These are phyloP conservation scores for Phrynocephalus forsythii DNA, from an alignment of 2,797 vertebrate species.

Conservation along the genomic window DNA sequence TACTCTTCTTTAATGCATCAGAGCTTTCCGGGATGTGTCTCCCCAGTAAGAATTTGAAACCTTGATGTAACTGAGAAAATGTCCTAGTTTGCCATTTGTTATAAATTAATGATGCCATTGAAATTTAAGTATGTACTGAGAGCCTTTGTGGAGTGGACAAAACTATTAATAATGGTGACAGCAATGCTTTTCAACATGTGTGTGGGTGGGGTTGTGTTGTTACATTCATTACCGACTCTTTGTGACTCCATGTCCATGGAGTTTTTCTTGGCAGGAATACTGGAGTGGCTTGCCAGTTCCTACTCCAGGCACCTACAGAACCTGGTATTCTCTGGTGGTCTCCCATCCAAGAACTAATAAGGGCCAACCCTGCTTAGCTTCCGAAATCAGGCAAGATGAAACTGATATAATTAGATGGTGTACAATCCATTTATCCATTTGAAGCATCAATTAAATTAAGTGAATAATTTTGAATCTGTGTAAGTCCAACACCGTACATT, in stretches of 20 bases:
- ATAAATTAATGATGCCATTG: background rate
- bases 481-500: background rate
- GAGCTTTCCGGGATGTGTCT: background rate
- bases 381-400: background rate
- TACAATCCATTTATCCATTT: background rate
- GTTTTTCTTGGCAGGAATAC: too few species aligned
- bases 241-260: too few species aligned
- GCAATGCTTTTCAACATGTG: background rate
- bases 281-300: too few species aligned
- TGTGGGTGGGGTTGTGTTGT: too few species aligned
- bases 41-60: background rate
- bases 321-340: too few species aligned
- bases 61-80: background rate
- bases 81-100: background rate
- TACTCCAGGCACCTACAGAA: too few species aligned
- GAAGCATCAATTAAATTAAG: background rate
- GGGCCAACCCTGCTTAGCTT: too few species aligned
- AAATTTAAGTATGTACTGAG: background rate
- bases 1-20: background rate
- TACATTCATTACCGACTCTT: too few species aligned
- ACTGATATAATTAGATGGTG: conserved; percentile 1
- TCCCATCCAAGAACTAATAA: too few species aligned
- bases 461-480: conserved; percentile 11
- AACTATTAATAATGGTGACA: background rate
- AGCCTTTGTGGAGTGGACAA: background rate